These are phyloP conservation scores for Ypsolopha sequella DNA, from an alignment of 2,888 invertebrate genomes.

Conservation along the genomic window DNA sequence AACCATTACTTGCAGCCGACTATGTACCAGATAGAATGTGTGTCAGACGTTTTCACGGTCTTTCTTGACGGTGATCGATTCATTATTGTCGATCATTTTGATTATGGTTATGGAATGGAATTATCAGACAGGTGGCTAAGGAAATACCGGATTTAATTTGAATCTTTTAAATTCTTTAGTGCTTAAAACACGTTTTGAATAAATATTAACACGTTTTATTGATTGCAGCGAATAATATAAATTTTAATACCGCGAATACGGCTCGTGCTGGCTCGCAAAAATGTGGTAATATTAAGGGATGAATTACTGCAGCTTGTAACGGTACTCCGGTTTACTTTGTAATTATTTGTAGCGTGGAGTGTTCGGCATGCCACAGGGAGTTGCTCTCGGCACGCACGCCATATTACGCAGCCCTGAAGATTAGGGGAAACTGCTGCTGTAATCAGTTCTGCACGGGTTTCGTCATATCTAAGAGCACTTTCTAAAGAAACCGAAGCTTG, in stretches of 20 bases:
- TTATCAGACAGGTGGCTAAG: neutral
- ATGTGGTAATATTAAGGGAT: neutral
- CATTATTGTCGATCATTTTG: neutral
- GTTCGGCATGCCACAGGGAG: conserved; percentile 18
- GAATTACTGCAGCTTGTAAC: conserved; percentile 11
- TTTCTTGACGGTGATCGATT: conserved; percentile 28
- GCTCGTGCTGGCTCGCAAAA: neutral
- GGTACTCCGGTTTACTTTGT: conserved; percentile 37
- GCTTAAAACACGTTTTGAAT: too few relatives aligned
- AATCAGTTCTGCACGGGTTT: conserved; percentile 50
- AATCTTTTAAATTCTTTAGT: neutral
- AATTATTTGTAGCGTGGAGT: conserved; percentile 17
- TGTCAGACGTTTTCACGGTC: conserved; percentile 63
- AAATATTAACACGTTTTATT: too few relatives aligned
- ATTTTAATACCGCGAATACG: too few relatives aligned
- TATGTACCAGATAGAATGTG: conserved; percentile 49
- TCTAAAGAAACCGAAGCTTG: conserved; percentile 61
- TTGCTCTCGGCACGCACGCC: conserved; percentile 50
- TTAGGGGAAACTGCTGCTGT: conserved; percentile 45
- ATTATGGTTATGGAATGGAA: neutral
- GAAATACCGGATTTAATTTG: neutral
- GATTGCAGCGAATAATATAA: too few relatives aligned
- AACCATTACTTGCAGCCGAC: conserved; percentile 50
- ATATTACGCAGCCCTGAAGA: conserved; percentile 46
- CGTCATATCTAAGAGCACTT: conserved; percentile 59